Evolutionary conservation across 2,888 invertebrate genomes (phyloP).

Genomic region (Acrobasis consociella): DNA sequence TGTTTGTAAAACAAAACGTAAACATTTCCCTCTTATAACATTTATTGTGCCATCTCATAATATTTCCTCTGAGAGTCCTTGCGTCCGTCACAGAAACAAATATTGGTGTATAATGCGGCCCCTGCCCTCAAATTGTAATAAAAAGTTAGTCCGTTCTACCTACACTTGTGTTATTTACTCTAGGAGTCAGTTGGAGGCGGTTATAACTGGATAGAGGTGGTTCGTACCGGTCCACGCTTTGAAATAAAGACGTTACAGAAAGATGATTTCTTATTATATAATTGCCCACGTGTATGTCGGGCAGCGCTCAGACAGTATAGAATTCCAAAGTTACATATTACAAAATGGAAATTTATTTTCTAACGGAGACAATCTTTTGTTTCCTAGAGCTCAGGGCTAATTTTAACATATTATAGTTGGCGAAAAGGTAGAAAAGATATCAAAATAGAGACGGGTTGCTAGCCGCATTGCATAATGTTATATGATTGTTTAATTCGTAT

Average conservation of each 20-base stretch:
- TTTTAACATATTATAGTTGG: too few relatives aligned
- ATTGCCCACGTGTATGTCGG: too few relatives aligned
- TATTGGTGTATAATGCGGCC: slow-evolving; percentile 55
- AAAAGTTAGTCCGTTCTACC: slow-evolving; percentile 55
- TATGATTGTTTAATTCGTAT: too few relatives aligned
- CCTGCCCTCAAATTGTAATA: slow-evolving; percentile 60
- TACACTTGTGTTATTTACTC: slow-evolving; percentile 48
- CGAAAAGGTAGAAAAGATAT: too few relatives aligned
- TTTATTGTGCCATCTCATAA: slow-evolving; percentile 21
- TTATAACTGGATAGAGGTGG: slow-evolving; percentile 18
- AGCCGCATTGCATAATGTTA: too few relatives aligned
- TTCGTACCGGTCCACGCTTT: slow-evolving; percentile 27
- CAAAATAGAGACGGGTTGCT: too few relatives aligned
- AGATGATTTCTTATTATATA: neutral
- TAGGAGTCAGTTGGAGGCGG: slow-evolving; percentile 24
- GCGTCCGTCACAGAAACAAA: slow-evolving; percentile 44
- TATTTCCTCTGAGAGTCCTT: slow-evolving; percentile 20
- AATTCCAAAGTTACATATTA: too few relatives aligned
- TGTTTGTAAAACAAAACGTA: too few relatives aligned
- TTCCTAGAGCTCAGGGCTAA: too few relatives aligned
- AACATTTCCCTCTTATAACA: slow-evolving; percentile 17
- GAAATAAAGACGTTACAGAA: neutral
- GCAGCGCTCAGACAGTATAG: too few relatives aligned
- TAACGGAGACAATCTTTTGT: too few relatives aligned
- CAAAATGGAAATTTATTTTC: too few relatives aligned